phyloP scores from a whole-genome alignment of 2,888 invertebrate genomes.

The Macrophya alboannulata region DNA sequence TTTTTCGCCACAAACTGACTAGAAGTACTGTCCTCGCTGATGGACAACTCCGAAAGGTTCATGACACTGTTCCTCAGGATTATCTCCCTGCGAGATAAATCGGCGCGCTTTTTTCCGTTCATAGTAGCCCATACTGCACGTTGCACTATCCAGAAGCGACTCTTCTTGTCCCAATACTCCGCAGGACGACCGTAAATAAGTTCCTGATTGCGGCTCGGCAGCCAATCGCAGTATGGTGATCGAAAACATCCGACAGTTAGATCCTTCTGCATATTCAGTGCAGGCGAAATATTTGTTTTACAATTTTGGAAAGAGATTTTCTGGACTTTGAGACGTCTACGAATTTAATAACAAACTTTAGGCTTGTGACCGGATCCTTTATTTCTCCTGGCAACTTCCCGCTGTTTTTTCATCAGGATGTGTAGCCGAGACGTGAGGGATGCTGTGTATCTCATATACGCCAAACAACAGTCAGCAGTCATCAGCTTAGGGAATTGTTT shows the following conservation, averaged over 20 bases:
- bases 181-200: slow-evolving; percentile 60
- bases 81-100: neutral
- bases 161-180: slow-evolving; percentile 60
- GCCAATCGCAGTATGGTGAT: neutral
- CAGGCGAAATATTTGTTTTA: neutral
- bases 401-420: slow-evolving; percentile 58
- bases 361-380: neutral
- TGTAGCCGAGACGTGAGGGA: slow-evolving; percentile 56
- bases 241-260: slow-evolving; percentile 1
- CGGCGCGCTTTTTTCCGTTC: neutral
- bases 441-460: slow-evolving; percentile 57
- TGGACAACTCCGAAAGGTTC: neutral
- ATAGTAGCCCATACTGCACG: slow-evolving; percentile 27
- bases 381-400: slow-evolving; percentile 37
- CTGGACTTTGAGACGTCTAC: neutral
- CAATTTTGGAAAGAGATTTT: neutral
- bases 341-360: slow-evolving; percentile 3
- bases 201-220: neutral
- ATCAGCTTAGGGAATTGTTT: slow-evolving; percentile 57
- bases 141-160: slow-evolving; percentile 56
- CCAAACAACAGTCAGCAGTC: slow-evolving; percentile 59
- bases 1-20: neutral
- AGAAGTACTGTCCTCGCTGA: neutral
- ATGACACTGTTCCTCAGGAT: neutral
- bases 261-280: neutral